phyloP scores from a whole-genome alignment of 37 sponge, comb jelly and placozoan genomes.

The Cliona cf. orientalis region DNA sequence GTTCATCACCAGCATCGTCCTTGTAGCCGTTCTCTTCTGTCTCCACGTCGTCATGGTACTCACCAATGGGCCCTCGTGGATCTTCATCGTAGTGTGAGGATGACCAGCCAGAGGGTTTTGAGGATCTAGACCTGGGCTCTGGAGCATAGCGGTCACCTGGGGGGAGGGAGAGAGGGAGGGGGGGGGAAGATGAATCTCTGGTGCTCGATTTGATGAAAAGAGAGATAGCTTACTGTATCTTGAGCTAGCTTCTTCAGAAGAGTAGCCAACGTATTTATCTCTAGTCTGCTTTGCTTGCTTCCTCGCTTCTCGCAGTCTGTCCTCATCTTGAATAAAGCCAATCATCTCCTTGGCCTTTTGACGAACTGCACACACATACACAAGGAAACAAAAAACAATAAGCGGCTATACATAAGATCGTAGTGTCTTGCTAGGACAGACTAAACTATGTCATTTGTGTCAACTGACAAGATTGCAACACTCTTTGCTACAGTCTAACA shows the following conservation, averaged over 20 bases:
- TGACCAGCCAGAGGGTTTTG: neutral
- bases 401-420: too few species aligned
- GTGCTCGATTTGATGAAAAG: neutral
- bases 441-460: too few species aligned
- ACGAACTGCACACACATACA: conserved; percentile 75
- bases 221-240: conserved; percentile 91
- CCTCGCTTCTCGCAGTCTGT: conserved; percentile 87
- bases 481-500: too few species aligned
- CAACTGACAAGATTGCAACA: too few species aligned
- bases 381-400: too few species aligned
- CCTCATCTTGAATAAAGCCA: conserved; percentile 90
- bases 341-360: conserved; percentile 94
- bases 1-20: too few species aligned
- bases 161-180: neutral
- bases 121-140: conserved; percentile 57
- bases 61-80: conserved; percentile 29
- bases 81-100: conserved; percentile 31
- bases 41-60: neutral
- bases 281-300: conserved; percentile 88
- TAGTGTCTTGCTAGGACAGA: too few species aligned
- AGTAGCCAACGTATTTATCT: conserved; percentile 96
- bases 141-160: conserved; percentile 78
- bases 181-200: neutral
- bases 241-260: conserved; percentile 65
- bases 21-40: neutral